Conservation (phyloP, 2,888 invertebrate genomes). For the Pyrochroa serraticornis region DNA sequence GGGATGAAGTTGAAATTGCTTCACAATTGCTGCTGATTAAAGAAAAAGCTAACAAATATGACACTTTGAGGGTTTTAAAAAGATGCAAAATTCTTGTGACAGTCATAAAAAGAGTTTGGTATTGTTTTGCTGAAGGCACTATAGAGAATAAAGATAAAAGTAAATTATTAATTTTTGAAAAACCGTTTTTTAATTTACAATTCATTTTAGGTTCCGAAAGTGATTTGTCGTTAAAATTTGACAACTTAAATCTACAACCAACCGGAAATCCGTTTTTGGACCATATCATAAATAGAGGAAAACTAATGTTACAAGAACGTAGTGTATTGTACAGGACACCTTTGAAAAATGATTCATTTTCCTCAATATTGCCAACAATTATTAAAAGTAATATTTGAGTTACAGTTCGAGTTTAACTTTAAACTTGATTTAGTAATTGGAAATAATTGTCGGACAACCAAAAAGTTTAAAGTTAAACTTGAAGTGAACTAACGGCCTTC, state of each 20-base stretch:
- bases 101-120: slow-evolving; percentile 40
- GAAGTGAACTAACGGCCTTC: too few relatives aligned
- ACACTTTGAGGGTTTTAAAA: slow-evolving; percentile 42
- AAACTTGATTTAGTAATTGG: too few relatives aligned
- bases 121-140: slow-evolving; percentile 35
- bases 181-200: too few relatives aligned
- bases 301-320: slow-evolving; percentile 49
- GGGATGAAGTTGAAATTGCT: slow-evolving; percentile 43
- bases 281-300: slow-evolving; percentile 45
- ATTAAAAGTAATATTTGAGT: background rate
- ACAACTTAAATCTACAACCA: slow-evolving; percentile 15
- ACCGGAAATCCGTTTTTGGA: slow-evolving; percentile 37
- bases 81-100: slow-evolving; percentile 46
- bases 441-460: too few relatives aligned
- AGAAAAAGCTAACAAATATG: slow-evolving; percentile 24
- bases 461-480: too few relatives aligned
- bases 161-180: too few relatives aligned
- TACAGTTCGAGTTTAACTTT: too few relatives aligned
- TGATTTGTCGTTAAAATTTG: background rate
- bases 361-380: too few relatives aligned
- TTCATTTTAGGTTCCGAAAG: background rate
- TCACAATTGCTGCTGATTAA: slow-evolving; percentile 36
- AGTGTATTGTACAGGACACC: slow-evolving; percentile 50
- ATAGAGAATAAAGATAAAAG: too few relatives aligned
- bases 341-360: slow-evolving; percentile 21